Evolutionary conservation across 2,888 invertebrate genomes (phyloP).

Genomic region (Eurytoma californica): DNA sequence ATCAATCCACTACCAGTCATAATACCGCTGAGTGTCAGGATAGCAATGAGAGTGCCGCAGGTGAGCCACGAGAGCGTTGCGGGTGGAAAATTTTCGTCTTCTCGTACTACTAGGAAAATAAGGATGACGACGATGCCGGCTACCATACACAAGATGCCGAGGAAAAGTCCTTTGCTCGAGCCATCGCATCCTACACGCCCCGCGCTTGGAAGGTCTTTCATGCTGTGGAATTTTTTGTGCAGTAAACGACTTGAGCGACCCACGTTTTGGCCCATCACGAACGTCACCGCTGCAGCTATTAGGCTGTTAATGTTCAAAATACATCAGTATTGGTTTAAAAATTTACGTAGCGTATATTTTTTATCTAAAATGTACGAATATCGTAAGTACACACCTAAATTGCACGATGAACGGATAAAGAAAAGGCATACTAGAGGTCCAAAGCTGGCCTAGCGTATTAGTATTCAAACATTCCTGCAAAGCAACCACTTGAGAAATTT

Average conservation of each 20-base stretch:
- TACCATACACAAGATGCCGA: slow-evolving; percentile 77
- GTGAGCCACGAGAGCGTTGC: slow-evolving; percentile 76
- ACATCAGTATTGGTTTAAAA: too few relatives aligned
- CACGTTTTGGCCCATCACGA: slow-evolving; percentile 77
- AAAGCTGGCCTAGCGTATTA: slow-evolving; percentile 77
- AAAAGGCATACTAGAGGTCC: slow-evolving; percentile 78
- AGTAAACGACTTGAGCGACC: slow-evolving; percentile 70
- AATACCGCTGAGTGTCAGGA: slow-evolving; percentile 73
- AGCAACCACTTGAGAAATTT: slow-evolving; percentile 76
- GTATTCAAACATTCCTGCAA: slow-evolving; percentile 77
- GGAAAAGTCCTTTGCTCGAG: slow-evolving; percentile 77
- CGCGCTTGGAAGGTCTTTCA: slow-evolving; percentile 66
- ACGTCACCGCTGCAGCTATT: slow-evolving; percentile 78
- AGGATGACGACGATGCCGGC: slow-evolving; percentile 77
- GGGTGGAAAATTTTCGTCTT: slow-evolving; percentile 75
- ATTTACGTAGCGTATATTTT: too few relatives aligned
- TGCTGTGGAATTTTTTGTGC: slow-evolving; percentile 69
- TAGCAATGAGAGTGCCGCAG: slow-evolving; percentile 74
- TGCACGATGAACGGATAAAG: slow-evolving; percentile 78
- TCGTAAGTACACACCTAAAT: slow-evolving; percentile 73
- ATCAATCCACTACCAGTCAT: slow-evolving; percentile 75
- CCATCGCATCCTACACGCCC: slow-evolving; percentile 76
- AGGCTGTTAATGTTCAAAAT: slow-evolving; percentile 67
- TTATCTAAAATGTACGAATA: too few relatives aligned
- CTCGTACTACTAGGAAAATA: slow-evolving; percentile 77